These are phyloP conservation scores for Cantharis rustica DNA, from an alignment of 2,888 invertebrate genomes.

Conservation along the genomic window DNA sequence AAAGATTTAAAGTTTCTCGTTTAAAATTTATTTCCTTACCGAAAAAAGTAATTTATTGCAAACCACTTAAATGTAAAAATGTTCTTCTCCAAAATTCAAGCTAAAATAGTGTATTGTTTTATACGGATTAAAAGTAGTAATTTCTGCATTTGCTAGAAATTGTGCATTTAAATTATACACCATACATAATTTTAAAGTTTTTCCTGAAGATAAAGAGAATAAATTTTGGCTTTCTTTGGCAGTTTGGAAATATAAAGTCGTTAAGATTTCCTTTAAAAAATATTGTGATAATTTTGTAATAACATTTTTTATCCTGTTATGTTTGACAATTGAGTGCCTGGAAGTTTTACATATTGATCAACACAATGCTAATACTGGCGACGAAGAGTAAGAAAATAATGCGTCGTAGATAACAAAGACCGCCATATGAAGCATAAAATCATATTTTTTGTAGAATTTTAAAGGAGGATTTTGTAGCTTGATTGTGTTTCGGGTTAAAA, in stretches of 20 bases:
- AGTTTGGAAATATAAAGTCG: not conserved
- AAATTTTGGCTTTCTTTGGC: no score
- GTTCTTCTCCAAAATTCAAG: no score
- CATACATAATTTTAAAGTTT: no score
- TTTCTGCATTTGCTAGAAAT: no score
- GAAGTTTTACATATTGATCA: not conserved
- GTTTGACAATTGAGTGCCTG: not conserved
- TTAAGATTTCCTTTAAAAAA: not conserved
- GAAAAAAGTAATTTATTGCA: no score
- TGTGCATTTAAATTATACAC: no score
- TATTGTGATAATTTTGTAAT: not conserved
- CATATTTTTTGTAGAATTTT: not conserved
- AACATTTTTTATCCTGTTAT: not conserved
- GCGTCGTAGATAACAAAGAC: not conserved
- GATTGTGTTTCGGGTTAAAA: not conserved
- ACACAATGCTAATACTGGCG: not conserved
- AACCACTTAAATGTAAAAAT: no score
- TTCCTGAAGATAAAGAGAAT: no score
- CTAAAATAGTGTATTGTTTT: no score
- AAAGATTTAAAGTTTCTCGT: no score
- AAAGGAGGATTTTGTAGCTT: not conserved
- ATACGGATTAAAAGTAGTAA: no score
- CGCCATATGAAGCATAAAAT: not conserved
- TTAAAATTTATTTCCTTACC: no score
- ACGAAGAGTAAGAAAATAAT: not conserved